These are phyloP conservation scores for Merops nubicus DNA, from an alignment of 2,113 vertebrate species.

Conservation along the genomic window DNA sequence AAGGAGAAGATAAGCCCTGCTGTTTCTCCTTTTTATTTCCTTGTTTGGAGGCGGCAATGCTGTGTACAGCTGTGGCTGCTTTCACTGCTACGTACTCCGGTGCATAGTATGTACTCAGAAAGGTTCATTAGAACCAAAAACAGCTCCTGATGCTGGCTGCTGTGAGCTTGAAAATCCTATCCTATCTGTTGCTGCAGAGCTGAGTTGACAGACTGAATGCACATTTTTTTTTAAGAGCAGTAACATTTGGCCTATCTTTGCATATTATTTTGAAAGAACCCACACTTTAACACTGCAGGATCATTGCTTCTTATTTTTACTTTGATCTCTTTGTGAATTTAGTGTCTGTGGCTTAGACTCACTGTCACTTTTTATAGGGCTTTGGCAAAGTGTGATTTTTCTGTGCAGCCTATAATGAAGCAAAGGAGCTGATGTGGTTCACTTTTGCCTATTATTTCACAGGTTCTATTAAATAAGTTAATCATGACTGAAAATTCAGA, in stretches of 20 bases:
- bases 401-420: not conserved
- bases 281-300: not conserved
- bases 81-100: not conserved
- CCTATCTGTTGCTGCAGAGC: not conserved
- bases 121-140: not conserved
- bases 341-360: not conserved
- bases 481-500: not conserved
- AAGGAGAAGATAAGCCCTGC: not conserved
- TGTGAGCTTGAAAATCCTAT: not conserved
- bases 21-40: not conserved
- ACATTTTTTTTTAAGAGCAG: not conserved
- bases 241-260: not conserved
- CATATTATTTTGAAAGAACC: not conserved
- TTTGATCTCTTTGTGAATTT: not conserved
- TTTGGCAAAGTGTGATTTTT: not conserved
- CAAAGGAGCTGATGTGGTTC: not conserved
- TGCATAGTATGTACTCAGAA: fast-evolving
- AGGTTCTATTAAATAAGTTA: not conserved
- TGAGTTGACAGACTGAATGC: not conserved
- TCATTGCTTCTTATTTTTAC: not conserved
- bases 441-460: not conserved
- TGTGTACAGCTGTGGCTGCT: not conserved
- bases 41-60: not conserved
- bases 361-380: not conserved
- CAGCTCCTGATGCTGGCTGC: not conserved